Base-by-base conservation (phyloP, 2,888 invertebrate species). In the Macropis europaea region DNA sequence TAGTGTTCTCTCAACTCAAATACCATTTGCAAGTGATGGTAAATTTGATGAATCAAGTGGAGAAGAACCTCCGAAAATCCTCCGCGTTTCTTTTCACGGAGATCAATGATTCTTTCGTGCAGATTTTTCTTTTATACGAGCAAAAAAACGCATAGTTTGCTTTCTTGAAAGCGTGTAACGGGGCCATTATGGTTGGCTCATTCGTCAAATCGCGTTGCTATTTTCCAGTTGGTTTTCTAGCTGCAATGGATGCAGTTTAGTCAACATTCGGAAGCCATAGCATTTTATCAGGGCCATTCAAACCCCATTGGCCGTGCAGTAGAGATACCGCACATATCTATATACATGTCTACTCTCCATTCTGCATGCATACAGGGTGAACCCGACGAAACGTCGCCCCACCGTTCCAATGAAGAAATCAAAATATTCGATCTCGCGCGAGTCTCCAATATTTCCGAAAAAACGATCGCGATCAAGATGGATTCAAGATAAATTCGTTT, bases 231-330 rank as follows among this genome's bases (percentile, higher is more conserved):
- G 87, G 87, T 87, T 89, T 87, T 89, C 87, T 89, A 87, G 86
- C 88, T 89, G 88, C 87, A 88, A 88, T 88, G 87, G 87, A 81
- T 83, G 86, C 85, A 88, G 89, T 89, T 89, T 88, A 90, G 90
- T 90, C 90, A 89, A 90, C 90, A 90, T 90, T 90, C 89, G 89
- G 89, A 89, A 90, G 89, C 88, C 88, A 87, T 90, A 89, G 72
- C 87, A 88, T 89, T 90, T 90, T 90, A 90, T 90, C 89, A 87
- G 86, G 82, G 87, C 86, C 86, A 90, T 90, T 90, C 89, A 89
- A 89, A 88, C 88, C 88, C 87, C 89, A 90, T 90, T 88, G 89
- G 87, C 88, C 89, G 87, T 89, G 88, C 88, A 86, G 83, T 84
- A 85, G 87, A 89, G 90, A 90, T 89, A 90, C 87, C 88, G 87